Conservation (phyloP, 1,140 invertebrate species). For the Conus ventricosus region DNA sequence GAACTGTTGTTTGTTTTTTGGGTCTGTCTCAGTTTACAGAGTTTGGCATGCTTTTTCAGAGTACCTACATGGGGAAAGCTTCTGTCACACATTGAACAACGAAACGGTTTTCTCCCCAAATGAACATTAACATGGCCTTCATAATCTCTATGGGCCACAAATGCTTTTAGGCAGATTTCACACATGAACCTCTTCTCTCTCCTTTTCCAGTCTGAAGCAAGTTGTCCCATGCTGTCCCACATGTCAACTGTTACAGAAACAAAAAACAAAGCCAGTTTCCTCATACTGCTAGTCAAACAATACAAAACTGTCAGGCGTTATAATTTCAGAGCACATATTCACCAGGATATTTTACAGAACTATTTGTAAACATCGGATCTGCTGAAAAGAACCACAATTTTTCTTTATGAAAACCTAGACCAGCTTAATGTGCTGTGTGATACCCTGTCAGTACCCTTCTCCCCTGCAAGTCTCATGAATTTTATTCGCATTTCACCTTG, state of each 20-base stretch:
- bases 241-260: neutral
- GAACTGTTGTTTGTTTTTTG: too few species aligned
- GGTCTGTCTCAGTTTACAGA: neutral
- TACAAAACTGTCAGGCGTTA: too few species aligned
- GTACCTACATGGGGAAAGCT: conserved; percentile 39
- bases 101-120: conserved; percentile 39
- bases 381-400: too few species aligned
- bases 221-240: neutral
- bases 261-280: neutral
- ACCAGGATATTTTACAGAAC: too few species aligned
- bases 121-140: conserved; percentile 47
- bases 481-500: too few species aligned
- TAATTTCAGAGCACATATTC: too few species aligned
- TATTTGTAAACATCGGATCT: too few species aligned
- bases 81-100: conserved; percentile 39
- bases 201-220: conserved; percentile 23
- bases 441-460: too few species aligned
- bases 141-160: conserved; percentile 41
- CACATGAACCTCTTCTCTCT: conserved; percentile 29
- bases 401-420: too few species aligned
- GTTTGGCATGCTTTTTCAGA: conserved; percentile 6
- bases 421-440: too few species aligned
- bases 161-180: conserved; percentile 38
- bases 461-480: too few species aligned
- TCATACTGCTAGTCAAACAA: neutral